Evolutionary conservation across 2,113 vertebrate species (phyloP), one percentile per base, ranked within the genome.

Genomic region (Pristiophorus japonicus): DNA sequence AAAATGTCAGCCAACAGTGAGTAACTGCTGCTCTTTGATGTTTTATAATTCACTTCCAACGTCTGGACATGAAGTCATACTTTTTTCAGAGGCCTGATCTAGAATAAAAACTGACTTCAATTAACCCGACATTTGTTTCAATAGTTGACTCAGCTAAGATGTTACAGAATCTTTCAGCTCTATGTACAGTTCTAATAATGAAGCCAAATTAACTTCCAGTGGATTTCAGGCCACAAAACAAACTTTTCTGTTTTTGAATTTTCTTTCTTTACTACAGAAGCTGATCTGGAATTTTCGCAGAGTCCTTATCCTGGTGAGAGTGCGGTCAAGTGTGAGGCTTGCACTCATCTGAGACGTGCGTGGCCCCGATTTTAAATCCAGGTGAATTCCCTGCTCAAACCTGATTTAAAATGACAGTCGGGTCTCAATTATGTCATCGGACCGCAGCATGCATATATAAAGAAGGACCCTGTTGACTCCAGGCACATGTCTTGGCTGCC

Each of bases 81-180:
- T 16, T 45, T 94, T 81, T 90, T 34, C 51, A 62, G 51, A 59
- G 87, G 42, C 22, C 81, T 85, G 18, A 85, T 42, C 55, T 38
- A 65, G 59, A 93, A 93, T 65, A 65, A 65, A 63, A 93, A 42
- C 47, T 63, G 90, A 93, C 90, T 93, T 24, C 62, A 93, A 93
- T 93, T 65, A 93, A 42, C 59, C 55, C 8, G 7, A 65, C 27
- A 51, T 51, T 87, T 87, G 24, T 47, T 87, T 42, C 42, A 55
- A 88, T 88, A 88, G 47, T 88, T 30, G 27, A 88, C 47, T 38
- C 62, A 90, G n/a, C 42, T 93, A 65, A 92, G 51, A 24, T n/a
- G 0, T 65, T 93, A 18, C 62, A 65, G n/a, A 22, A 62, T 93
- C 34, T 38, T 27, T 65, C 34, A 47, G 18, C 62, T 38, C n/a